phyloP scores from a whole-genome alignment of 2,797 vertebrate species.

The Propithecus perrieri region DNA sequence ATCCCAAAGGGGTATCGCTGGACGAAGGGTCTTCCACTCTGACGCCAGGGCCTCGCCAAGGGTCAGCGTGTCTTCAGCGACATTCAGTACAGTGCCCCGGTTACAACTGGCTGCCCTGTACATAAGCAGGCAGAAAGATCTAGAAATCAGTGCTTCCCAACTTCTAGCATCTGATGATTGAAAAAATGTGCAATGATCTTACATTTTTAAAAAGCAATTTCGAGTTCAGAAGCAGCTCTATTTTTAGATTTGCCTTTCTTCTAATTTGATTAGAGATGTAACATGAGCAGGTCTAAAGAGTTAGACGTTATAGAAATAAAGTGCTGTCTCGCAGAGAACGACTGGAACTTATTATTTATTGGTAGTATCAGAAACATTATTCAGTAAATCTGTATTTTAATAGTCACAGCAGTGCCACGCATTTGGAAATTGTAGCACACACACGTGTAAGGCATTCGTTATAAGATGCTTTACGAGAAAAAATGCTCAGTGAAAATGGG shows the following conservation, averaged over 20 bases:
- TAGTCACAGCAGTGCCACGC: background rate
- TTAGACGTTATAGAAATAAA: background rate
- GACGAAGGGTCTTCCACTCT: background rate
- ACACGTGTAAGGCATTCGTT: background rate
- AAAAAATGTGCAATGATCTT: background rate
- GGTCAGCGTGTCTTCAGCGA: rapidly evolving
- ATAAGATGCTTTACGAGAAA: conserved; percentile 30
- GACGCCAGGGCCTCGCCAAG: background rate
- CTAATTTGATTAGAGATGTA: background rate
- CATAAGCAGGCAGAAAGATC: background rate
- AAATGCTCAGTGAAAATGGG: background rate
- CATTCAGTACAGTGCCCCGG: background rate
- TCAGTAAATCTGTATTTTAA: background rate
- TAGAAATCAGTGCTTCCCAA: conserved; percentile 22
- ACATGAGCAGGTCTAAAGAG: background rate
- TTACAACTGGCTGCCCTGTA: background rate
- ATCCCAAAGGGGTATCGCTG: rapidly evolving
- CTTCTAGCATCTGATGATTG: background rate
- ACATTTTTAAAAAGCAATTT: background rate
- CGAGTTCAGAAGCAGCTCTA: background rate
- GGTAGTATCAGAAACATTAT: background rate
- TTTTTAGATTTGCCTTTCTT: conserved; percentile 11
- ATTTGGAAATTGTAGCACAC: background rate
- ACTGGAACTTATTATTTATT: background rate
- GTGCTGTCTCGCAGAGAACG: background rate